Base-by-base conservation (phyloP, 2,797 vertebrate genomes). In the Ctenosaura bakeri region DNA sequence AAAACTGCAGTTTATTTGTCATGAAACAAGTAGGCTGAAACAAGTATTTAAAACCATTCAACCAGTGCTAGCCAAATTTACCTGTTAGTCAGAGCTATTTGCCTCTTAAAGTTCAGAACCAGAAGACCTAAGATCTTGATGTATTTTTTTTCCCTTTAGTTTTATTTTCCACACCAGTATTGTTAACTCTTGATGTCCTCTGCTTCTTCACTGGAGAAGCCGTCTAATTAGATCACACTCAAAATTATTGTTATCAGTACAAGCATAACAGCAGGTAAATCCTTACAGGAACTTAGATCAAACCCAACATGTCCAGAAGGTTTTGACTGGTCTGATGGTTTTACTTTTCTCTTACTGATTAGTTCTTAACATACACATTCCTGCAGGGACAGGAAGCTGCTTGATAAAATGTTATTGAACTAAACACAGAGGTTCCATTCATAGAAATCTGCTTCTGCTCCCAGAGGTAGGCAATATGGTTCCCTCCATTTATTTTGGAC, bases 41-140 rank as follows among this genome's bases (percentile, higher is more conserved):
- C 29, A 86, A 76, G 81, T 81, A 89, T 32, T 95, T 93, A 94
- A 94, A 96, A 91, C 14, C 64, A 35, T 5, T 95, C 92, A 93
- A 50, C 79, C 64, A 71, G 56, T 90, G 80, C 86, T 94, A 92
- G 94, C 62, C 91, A 96, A 94, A 95, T 92, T 93, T 22, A 94
- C 83, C 88, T 90, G 90, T 59, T 93, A 89, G 81, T 88, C 89
- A 94, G 85, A 66, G 89, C 3, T 29, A 71, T 92, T 91, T 93
- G 64, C 59, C 18, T 90, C 84, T 93, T 88, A 83, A 94, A 92
- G 22, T 71, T 73, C 29, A n/a, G 64, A 42, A 26, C 78, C 18
- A 26, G 20, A 87, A 50, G 62, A 80, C 29, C 32, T 80, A 69
- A 69, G 38, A 69, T 13, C 29, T 8, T 24, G 76, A 35, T 78